phyloP scores from a whole-genome alignment of 23 tunicate genomes.

The Styela plicata region DNA sequence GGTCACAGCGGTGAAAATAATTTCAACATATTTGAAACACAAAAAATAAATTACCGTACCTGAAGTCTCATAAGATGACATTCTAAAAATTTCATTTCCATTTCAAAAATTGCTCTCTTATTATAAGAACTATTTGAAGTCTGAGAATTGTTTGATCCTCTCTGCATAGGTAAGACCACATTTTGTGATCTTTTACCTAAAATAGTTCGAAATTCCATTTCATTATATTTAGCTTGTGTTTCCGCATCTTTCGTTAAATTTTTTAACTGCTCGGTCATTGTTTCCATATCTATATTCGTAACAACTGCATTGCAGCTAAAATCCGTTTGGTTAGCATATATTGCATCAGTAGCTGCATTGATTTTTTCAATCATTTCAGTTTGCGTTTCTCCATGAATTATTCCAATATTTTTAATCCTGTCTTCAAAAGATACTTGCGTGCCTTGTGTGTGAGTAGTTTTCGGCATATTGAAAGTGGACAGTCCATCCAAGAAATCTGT shows the following conservation, averaged over 20 bases:
- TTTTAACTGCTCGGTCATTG: no score
- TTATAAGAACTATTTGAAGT: neutral
- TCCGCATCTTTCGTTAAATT: no score
- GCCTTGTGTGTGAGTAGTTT: neutral
- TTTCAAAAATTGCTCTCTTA: neutral
- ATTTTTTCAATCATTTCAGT: neutral
- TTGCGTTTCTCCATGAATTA: neutral
- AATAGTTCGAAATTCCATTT: neutral
- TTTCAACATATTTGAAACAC: no score
- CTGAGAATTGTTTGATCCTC: neutral
- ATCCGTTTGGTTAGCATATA: neutral
- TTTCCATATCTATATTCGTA: neutral
- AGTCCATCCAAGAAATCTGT: neutral
- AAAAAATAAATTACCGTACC: no score
- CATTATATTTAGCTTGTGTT: no score
- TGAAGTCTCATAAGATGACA: neutral
- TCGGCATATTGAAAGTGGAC: neutral
- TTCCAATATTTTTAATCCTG: neutral
- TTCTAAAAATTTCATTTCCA: neutral
- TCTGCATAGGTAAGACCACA: neutral
- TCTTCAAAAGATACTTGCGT: neutral
- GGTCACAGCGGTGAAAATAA: no score
- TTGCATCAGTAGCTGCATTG: neutral
- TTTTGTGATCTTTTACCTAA: neutral
- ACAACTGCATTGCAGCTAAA: neutral